Conservation (phyloP, 2,113 vertebrate species). For the Pseudonaja textilis region DNA sequence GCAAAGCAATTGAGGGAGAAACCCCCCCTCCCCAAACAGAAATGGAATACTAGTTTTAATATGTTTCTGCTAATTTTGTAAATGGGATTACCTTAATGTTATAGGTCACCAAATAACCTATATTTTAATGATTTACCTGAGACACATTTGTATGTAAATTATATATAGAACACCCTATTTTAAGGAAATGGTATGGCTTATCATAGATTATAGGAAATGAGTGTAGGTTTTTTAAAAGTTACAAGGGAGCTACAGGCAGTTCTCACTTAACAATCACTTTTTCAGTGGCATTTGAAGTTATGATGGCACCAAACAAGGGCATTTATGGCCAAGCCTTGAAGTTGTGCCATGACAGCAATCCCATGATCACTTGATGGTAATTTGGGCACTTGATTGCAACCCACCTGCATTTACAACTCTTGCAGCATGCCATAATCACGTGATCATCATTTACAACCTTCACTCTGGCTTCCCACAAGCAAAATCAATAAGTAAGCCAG, state of each 20-base stretch:
- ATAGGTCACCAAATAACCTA: constrained; percentile 55
- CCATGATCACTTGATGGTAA: neutral
- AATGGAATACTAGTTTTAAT: constrained; percentile 54
- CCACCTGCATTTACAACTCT: neutral
- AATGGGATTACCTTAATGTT: constrained; percentile 40
- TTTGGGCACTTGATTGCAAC: neutral
- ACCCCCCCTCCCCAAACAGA: constrained; percentile 12
- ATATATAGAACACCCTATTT: constrained; percentile 56
- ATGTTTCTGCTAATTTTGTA: constrained; percentile 54
- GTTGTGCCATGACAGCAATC: neutral
- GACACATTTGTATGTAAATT: constrained; percentile 34
- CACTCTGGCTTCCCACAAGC: neutral
- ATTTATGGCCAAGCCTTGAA: neutral
- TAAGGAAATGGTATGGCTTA: constrained; percentile 61
- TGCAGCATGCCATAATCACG: neutral
- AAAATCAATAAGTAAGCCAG: neutral
- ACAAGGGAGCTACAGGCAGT: neutral
- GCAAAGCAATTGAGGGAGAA: constrained; percentile 36
- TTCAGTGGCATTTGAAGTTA: neutral
- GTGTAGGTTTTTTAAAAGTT: constrained; percentile 43
- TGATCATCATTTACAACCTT: neutral
- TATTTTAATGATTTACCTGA: constrained; percentile 54
- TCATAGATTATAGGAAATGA: constrained; percentile 63
- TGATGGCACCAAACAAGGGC: neutral
- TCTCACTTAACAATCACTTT: neutral